Evolutionary conservation across 2,888 invertebrate species (phyloP).

Genomic region (Meteorus cinctellus): DNA sequence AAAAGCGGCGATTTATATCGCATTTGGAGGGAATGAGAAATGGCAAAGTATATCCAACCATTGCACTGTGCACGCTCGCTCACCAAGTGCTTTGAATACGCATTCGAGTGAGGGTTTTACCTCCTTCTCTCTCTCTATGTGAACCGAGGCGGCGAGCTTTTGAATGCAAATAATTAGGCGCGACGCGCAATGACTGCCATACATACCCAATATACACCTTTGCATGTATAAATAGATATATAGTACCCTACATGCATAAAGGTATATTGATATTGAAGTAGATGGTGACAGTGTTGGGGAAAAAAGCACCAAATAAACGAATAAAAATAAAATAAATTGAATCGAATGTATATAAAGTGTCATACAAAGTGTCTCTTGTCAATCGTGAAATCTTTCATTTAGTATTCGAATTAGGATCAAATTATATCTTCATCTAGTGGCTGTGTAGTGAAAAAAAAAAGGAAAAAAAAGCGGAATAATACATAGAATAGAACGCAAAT

Average conservation of each 20-base stretch:
- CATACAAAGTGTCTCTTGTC: not conserved
- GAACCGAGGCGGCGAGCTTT: constrained; percentile 43
- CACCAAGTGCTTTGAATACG: constrained; percentile 51
- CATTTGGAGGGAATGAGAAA: constrained; percentile 53
- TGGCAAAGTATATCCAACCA: constrained; percentile 21
- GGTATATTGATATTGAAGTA: not conserved
- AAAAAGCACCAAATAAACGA: not conserved
- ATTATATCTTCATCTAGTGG: constrained; percentile 12
- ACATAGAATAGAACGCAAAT: not conserved
- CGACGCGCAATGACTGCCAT: constrained; percentile 7
- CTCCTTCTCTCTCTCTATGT: not conserved
- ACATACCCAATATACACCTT: not conserved
- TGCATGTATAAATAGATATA: not conserved
- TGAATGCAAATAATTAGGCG: constrained; percentile 55
- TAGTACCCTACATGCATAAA: too few species aligned
- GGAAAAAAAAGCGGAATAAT: not conserved
- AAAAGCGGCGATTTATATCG: constrained; percentile 57
- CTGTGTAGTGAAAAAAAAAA: not conserved
- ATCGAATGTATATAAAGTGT: not conserved
- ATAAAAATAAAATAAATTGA: not conserved
- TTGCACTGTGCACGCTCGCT: constrained; percentile 38
- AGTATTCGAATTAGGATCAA: constrained; percentile 15
- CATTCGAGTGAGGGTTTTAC: constrained; percentile 46
- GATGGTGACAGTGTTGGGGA: not conserved
- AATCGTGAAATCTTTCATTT: not conserved